Evolutionary conservation across 1,140 invertebrate species (phyloP).

Genomic region (Pemphigus obesinymphae): DNA sequence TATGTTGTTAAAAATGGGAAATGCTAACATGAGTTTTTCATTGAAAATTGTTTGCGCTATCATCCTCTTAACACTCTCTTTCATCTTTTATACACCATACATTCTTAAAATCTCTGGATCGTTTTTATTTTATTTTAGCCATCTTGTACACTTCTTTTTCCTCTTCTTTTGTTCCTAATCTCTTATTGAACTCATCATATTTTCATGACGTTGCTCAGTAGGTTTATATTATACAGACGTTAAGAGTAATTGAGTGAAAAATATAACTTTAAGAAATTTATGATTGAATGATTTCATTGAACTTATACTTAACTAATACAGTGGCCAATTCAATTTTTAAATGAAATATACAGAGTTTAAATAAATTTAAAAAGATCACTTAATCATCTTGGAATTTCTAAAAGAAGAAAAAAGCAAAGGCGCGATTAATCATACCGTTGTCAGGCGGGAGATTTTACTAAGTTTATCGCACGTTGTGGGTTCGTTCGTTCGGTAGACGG

Average conservation of each 20-base stretch:
- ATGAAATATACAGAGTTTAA: neutral
- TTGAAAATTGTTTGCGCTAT: no score
- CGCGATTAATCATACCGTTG: slow-evolving; percentile 21
- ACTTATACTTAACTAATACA: neutral
- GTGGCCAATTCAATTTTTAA: neutral
- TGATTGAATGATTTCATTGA: neutral
- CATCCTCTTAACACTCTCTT: no score
- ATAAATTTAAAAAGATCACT: slow-evolving; percentile 13
- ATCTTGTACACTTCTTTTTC: no score
- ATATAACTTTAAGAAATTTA: neutral
- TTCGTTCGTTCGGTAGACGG: neutral
- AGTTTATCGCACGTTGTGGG: slow-evolving; percentile 14
- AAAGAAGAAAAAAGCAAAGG: neutral
- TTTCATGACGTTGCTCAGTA: no score
- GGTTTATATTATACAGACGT: no score
- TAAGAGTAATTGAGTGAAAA: neutral
- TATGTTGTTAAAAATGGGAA: no score
- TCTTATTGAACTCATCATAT: no score
- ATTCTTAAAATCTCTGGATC: no score
- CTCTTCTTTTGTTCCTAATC: no score
- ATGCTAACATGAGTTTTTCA: no score
- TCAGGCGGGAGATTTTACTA: slow-evolving; percentile 19
- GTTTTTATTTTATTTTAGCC: no score
- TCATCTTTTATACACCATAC: no score
- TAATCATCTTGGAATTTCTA: neutral